Evolutionary conservation across 2,888 invertebrate genomes (phyloP).

Genomic region (Andrena haemorrhoa): DNA sequence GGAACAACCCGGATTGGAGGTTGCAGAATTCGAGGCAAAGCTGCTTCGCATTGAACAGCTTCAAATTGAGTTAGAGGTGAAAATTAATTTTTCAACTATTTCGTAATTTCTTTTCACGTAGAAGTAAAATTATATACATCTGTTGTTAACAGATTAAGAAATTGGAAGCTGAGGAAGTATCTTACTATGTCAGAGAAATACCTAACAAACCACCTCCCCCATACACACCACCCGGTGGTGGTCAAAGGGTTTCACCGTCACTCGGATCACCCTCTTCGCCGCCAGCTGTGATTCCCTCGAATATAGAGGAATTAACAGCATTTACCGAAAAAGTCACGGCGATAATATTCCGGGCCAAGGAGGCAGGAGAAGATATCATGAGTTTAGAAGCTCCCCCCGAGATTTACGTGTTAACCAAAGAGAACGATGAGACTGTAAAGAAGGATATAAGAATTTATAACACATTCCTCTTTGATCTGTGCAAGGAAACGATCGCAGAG

Average conservation of each 20-base stretch:
- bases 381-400: constrained; percentile 79
- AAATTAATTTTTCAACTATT: constrained; percentile 7
- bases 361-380: constrained; percentile 78
- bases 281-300: constrained; percentile 84
- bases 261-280: constrained; percentile 80
- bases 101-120: neutral
- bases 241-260: constrained; percentile 75
- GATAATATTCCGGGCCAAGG: constrained; percentile 85
- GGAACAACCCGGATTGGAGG: constrained; percentile 82
- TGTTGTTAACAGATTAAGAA: constrained; percentile 86
- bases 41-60: constrained; percentile 88
- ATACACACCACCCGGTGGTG: constrained; percentile 88
- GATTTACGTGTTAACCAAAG: constrained; percentile 78
- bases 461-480: constrained; percentile 88
- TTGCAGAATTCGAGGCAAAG: constrained; percentile 86
- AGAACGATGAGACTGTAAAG: constrained; percentile 75
- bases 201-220: constrained; percentile 92
- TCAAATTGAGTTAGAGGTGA: constrained; percentile 88
- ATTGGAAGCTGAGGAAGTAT: constrained; percentile 86
- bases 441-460: constrained; percentile 85
- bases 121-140: neutral
- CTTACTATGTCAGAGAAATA: constrained; percentile 88
- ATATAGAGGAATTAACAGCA: constrained; percentile 85
- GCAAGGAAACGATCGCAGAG: constrained; percentile 87
- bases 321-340: constrained; percentile 85